These are phyloP conservation scores for Coenobita brevimanus DNA, from an alignment of 1,140 invertebrate genomes.

Conservation along the genomic window DNA sequence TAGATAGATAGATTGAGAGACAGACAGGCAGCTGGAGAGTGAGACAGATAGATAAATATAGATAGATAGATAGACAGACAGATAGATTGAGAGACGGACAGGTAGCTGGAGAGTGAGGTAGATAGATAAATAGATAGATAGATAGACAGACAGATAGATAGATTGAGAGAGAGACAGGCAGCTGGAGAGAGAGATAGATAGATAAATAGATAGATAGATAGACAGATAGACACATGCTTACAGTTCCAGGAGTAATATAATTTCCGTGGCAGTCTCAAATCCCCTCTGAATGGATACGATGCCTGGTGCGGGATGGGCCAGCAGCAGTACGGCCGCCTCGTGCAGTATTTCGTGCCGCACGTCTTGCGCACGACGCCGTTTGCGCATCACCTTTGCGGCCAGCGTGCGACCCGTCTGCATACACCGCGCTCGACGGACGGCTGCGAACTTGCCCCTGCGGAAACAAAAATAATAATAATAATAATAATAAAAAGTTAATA, in stretches of 20 bases:
- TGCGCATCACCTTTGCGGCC: conserved; percentile 96
- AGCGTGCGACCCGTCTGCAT: conserved; percentile 81
- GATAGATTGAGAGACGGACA: too few relatives aligned
- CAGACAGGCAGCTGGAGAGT: too few relatives aligned
- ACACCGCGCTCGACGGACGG: conserved; percentile 91
- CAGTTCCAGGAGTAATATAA: conserved; percentile 91
- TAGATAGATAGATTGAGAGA: too few relatives aligned
- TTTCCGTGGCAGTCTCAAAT: conserved; percentile 86
- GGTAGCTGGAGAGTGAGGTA: too few relatives aligned
- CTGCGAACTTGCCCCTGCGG: conserved; percentile 94
- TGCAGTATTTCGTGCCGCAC: conserved; percentile 88
- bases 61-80: too few relatives aligned
- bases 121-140: too few relatives aligned
- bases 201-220: too few relatives aligned
- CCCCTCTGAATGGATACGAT: conserved; percentile 92
- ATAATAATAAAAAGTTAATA: background rate
- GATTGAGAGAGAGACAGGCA: too few relatives aligned
- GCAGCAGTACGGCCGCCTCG: conserved; percentile 85
- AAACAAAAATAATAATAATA: background rate
- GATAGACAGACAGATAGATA: too few relatives aligned
- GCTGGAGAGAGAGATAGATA: too few relatives aligned
- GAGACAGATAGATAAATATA: too few relatives aligned
- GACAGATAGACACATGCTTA: too few relatives aligned
- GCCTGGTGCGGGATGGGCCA: conserved; percentile 84
- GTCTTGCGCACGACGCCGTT: conserved; percentile 86